A percentile compares a stretch with the other conserved stretches of the same genome.
Conservation (phyloP, 2,888 invertebrate genomes). For the Willowsia nigromaculata region DNA sequence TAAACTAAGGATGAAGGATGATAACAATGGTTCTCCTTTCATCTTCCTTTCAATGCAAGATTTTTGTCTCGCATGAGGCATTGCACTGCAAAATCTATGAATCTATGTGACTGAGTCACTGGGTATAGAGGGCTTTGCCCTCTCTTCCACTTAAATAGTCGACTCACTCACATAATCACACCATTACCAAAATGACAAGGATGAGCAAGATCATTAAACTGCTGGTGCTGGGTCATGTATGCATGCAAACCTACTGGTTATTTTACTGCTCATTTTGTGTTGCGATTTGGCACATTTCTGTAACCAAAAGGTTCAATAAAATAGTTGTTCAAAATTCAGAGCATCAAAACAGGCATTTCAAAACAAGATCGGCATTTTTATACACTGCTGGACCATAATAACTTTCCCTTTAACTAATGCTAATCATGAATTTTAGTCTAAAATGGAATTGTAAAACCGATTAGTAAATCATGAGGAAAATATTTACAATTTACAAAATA, state of each 20-base stretch:
- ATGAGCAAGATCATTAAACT: conserved; percentile 48
- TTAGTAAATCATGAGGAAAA: no score
- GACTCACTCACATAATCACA: conserved; percentile 64
- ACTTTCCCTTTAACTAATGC: conserved; percentile 6
- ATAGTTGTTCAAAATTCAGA: neutral
- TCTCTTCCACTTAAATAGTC: conserved; percentile 37
- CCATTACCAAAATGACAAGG: conserved; percentile 61
- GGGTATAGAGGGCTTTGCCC: conserved; percentile 73
- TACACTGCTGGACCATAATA: neutral
- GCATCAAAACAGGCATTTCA: neutral
- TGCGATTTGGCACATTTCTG: neutral
- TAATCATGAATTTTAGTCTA: no score
- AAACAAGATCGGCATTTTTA: neutral
- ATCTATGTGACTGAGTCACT: conserved; percentile 69
- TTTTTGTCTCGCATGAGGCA: conserved; percentile 39
- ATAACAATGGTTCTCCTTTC: conserved; percentile 28
- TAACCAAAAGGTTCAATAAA: neutral
- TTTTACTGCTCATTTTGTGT: conserved; percentile 6
- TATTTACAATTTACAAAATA: no score
- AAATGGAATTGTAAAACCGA: no score
- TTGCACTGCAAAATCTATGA: conserved; percentile 49
- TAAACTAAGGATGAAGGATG: conserved; percentile 9
- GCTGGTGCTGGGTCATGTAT: neutral
- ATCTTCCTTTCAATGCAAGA: conserved; percentile 64
- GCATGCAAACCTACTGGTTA: neutral